Conservation (phyloP, 2,113 vertebrate genomes). For the Rhea americana region DNA sequence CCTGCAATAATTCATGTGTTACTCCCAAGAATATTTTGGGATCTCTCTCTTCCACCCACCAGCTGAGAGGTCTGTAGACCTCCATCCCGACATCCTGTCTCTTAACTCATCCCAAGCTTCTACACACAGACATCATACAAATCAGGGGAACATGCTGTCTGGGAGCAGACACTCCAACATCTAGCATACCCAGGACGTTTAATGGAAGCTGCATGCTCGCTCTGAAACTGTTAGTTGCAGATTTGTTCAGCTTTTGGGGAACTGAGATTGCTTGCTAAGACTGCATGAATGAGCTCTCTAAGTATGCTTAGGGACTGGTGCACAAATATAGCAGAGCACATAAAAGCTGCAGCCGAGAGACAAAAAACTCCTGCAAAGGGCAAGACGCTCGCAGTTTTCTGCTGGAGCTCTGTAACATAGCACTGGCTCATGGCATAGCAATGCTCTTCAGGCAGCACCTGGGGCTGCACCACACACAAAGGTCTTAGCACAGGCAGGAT, state of each 20-base stretch:
- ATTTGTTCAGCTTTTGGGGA: background rate
- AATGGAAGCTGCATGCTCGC: background rate
- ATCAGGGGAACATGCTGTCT: background rate
- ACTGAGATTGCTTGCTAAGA: background rate
- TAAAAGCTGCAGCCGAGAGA: background rate
- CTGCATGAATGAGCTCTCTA: background rate
- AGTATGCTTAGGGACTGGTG: background rate
- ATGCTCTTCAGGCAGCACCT: background rate
- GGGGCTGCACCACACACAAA: background rate
- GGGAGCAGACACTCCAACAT: background rate
- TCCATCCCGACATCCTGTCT: background rate
- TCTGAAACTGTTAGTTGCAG: background rate
- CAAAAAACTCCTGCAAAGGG: background rate
- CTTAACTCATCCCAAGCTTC: background rate
- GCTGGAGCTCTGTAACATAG: background rate
- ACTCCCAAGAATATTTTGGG: background rate
- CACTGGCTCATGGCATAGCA: background rate
- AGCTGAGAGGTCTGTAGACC: background rate
- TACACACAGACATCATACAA: fast-evolving
- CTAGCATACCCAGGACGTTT: background rate
- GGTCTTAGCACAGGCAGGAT: background rate
- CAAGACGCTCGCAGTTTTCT: background rate
- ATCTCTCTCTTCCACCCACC: background rate
- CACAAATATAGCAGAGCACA: fast-evolving
- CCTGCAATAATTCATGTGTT: background rate